Percentiles rank a stretch among this genome's conserved stretches.
These are phyloP conservation scores for Prosopocoilus inquinatus DNA, from an alignment of 2,888 invertebrate genomes.

Conservation along the genomic window DNA sequence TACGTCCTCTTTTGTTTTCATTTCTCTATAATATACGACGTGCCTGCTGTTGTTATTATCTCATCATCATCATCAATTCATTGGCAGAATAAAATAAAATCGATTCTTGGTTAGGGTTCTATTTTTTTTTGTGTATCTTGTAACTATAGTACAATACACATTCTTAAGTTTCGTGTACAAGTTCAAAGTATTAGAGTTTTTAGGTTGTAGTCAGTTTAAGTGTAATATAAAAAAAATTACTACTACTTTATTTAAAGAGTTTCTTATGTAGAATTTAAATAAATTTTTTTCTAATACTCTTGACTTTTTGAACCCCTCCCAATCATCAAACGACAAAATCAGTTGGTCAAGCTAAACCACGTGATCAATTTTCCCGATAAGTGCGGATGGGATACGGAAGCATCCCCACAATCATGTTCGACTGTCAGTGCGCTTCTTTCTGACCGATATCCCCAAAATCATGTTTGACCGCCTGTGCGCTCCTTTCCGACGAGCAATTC, in stretches of 20 bases:
- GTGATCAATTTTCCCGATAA: too few species aligned
- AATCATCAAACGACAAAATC: too few species aligned
- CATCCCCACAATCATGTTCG: too few species aligned
- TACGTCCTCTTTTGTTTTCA: neutral
- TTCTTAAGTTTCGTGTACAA: constrained; percentile 16
- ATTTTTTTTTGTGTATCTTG: constrained; percentile 10
- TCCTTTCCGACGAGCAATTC: too few species aligned
- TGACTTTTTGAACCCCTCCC: neutral
- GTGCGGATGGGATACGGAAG: too few species aligned
- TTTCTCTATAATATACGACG: neutral
- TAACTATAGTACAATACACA: constrained; percentile 7
- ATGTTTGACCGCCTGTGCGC: too few species aligned
- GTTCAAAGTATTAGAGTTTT: constrained; percentile 17
- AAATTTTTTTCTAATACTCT: neutral
- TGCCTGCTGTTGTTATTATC: neutral
- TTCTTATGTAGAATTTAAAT: constrained; percentile 20
- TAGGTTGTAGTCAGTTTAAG: constrained; percentile 13
- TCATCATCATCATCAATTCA: too few species aligned
- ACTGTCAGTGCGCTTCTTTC: too few species aligned
- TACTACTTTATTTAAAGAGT: constrained; percentile 20
- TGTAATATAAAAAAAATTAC: constrained; percentile 19
- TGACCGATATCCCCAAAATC: too few species aligned
- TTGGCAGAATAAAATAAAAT: too few species aligned
- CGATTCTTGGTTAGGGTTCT: neutral
- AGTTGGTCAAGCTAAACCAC: too few species aligned